Evolutionary conservation across 2,113 vertebrate genomes (phyloP), one percentile per base, ranked within the genome.

Genomic region (Phainopepla nitens): DNA sequence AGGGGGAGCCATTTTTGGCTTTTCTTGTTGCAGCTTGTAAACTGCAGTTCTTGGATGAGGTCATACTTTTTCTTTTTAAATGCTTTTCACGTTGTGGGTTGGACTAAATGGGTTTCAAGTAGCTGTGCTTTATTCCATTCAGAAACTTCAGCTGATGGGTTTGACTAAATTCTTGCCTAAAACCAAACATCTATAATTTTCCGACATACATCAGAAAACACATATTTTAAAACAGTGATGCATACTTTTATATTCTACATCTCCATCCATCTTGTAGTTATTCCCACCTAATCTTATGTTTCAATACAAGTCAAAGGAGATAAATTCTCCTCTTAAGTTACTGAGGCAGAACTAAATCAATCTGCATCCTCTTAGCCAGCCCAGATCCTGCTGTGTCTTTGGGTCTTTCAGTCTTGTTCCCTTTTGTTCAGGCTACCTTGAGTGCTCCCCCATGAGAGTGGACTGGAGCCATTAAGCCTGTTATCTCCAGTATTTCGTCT

Each of bases 381-480:
- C 41, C 31, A 82, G 53, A 87, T 35, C 87, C 87, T 90, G 91
- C 81, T 96, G 93, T 39, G 87, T 62, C 91, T 91, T 87, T 57
- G 87, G 78, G 75, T 50, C 89, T 94, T 87, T 93, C 66, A 87
- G 41, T 82, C 53, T 85, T 41, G 42, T 82, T 93, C 50, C 42
- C 78, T 94, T 94, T 94, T 91, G 73, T 91, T 94, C 87, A 42
- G 53, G 45, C 66, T 96, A 91, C 89, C 87, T 70, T 87, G 93
- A 95, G 93, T 87, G 78, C 78, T 93, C 82, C 93, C 95, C 94
- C 91, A 58, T 57, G 94, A 96, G 94, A 94, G 69, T 56, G 81
- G 64, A 69, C 80, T 94, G 83, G 83, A 90, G 91, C 77, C 93
- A 94, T 96, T 94, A 97, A 95, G 96, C 71, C 89, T 94, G 80